Percentiles rank a stretch among this genome's conserved stretches.
Conservation (phyloP, 2,113 vertebrate genomes). For the Argyrosomus japonicus region DNA sequence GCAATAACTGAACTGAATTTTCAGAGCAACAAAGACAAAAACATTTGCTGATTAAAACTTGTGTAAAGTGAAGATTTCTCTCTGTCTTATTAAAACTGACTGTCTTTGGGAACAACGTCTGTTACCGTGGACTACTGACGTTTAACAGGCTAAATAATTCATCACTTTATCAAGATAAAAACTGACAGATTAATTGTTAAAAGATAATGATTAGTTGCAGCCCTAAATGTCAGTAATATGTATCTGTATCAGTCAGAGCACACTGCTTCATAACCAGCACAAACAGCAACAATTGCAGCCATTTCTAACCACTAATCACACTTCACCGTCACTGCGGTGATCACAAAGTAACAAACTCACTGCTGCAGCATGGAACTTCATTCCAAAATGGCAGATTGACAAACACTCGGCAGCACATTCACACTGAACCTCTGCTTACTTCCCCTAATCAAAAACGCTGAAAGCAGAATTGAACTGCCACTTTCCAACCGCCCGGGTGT, state of each 20-base stretch:
- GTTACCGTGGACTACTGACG: too few relatives aligned
- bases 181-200: not conserved
- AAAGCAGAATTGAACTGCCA: constrained; percentile 71
- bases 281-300: constrained; percentile 45
- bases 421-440: constrained; percentile 51
- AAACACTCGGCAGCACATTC: constrained; percentile 42
- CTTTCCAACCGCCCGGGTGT: constrained; percentile 77
- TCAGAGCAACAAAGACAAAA: too few relatives aligned
- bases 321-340: constrained; percentile 20
- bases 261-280: constrained; percentile 21
- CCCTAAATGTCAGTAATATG: not conserved
- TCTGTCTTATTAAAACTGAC: too few relatives aligned
- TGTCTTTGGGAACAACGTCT: too few relatives aligned
- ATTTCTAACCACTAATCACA: constrained; percentile 43
- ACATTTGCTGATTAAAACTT: too few relatives aligned
- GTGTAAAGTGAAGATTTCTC: too few relatives aligned
- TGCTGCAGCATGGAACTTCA: constrained; percentile 29
- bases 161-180: not conserved
- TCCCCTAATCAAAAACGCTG: constrained; percentile 67
- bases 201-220: not conserved
- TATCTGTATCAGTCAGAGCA: constrained; percentile 29
- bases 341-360: constrained; percentile 23
- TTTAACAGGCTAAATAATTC: not conserved
- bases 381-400: constrained; percentile 69
- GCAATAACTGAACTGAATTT: too few relatives aligned